A percentile compares a stretch with the other conserved stretches of the same genome.
These are phyloP conservation scores for Aurelia aurita DNA, from an alignment of 30 jellyfish, hydroid and myxozoan genomes.

Conservation along the genomic window DNA sequence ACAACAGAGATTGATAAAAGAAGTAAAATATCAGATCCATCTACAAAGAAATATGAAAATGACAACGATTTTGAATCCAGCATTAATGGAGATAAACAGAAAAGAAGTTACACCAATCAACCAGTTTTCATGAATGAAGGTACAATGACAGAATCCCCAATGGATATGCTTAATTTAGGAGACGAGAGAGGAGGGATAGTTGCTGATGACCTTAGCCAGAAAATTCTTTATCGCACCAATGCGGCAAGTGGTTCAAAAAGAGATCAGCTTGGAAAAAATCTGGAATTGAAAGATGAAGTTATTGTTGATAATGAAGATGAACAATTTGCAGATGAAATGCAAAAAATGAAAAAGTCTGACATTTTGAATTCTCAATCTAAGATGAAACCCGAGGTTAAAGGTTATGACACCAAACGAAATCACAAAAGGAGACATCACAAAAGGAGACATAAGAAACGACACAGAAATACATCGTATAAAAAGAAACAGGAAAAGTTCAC, in stretches of 20 bases:
- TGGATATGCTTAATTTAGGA: neutral
- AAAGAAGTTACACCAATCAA: neutral
- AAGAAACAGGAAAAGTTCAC: neutral
- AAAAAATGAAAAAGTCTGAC: neutral
- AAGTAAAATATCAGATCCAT: slow-evolving; percentile 11
- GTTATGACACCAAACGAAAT: neutral
- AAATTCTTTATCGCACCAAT: neutral
- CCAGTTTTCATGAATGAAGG: neutral
- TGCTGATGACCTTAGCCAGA: slow-evolving; percentile 36
- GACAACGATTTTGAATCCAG: neutral
- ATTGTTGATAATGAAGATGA: neutral
- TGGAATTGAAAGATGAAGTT: neutral
- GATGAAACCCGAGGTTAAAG: neutral
- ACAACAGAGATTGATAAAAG: slow-evolving; percentile 26
- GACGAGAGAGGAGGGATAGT: slow-evolving; percentile 26
- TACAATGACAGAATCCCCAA: neutral
- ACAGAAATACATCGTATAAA: neutral
- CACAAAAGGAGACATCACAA: neutral
- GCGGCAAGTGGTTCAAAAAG: slow-evolving; percentile 2
- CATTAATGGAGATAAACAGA: neutral
- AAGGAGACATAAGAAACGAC: neutral
- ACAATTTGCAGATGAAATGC: neutral
- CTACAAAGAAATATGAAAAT: neutral
- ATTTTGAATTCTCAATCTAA: neutral
- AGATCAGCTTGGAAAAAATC: neutral